Base-by-base conservation (phyloP, 2,888 invertebrate genomes). In the Melipona bicolor region DNA sequence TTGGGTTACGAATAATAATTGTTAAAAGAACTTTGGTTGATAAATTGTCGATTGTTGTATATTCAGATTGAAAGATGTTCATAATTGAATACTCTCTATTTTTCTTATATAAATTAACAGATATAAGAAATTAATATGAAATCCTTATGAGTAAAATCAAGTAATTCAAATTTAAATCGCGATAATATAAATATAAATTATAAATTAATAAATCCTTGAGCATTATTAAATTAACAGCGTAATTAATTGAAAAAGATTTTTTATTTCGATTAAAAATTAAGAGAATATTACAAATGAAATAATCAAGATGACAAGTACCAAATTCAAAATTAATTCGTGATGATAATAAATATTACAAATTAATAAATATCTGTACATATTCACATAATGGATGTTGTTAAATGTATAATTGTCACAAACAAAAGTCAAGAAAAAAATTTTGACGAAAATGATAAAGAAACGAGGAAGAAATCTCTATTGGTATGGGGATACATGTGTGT, bases 401-500 rank as follows among this genome's bases (percentile, higher is more conserved):
- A 36, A 36, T 36, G 9, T 36, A 36, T 9, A 36, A 36, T 36
- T 36, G 43, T 43, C 43, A 4, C 9, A 27, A 61, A 19, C 9
- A 1, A 27, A 61, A 27, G 24, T 61, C 9, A 61, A 15, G 5
- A 1, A 17, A 13, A 27, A 32, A 64, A 3, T 32, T 32, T 11
- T 11, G 2, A 13, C 13, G 1, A 27, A 11, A 13, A 64, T 5
- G 17, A 54, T 19, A n/a, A 21, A 17, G 32, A 61, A 21, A n/a
- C 4, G n/a, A 1, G 9, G 0, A 6, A 1, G 0, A 11, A n/a
- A 36, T 36, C 36, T 17, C n/a, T 11, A 52, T 36, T 21, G 65
- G 19, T 15, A 6, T 69, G 27, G 32, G 4, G 24, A 3, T n/a
- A 6, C 49, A 49, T 43, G 69, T 77, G 80, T 76, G 24, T 69